phyloP scores from a whole-genome alignment of 1,140 invertebrate genomes.

The Andrena cerasifolii region DNA sequence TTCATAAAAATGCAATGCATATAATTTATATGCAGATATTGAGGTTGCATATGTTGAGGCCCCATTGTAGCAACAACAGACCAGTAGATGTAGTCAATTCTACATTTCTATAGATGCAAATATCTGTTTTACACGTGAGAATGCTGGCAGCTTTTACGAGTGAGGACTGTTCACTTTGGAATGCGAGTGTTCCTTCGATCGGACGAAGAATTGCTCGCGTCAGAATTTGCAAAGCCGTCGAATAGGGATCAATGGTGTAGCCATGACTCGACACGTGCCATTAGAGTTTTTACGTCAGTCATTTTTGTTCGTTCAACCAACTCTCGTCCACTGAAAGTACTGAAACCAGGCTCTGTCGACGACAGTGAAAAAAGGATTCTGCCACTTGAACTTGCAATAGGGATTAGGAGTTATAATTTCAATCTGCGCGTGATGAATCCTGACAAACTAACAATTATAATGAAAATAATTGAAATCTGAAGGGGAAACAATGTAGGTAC shows the following conservation, averaged over 20 bases:
- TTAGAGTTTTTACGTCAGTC: slow-evolving; percentile 57
- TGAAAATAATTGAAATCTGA: no score
- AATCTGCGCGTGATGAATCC: no score
- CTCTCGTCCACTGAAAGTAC: slow-evolving; percentile 57
- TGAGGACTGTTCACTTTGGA: slow-evolving; percentile 34
- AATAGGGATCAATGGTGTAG: slow-evolving; percentile 67
- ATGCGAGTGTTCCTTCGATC: slow-evolving; percentile 52
- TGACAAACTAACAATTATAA: no score
- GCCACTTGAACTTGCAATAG: no score
- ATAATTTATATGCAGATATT: no score
- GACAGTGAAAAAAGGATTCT: no score
- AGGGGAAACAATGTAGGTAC: no score
- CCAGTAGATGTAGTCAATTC: slow-evolving; percentile 45
- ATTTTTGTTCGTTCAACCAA: no score
- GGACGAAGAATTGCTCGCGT: slow-evolving; percentile 54
- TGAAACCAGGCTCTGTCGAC: no score
- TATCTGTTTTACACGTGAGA: slow-evolving; percentile 64
- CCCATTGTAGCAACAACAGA: slow-evolving; percentile 31
- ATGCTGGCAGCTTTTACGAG: slow-evolving; percentile 33
- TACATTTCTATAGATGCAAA: slow-evolving; percentile 35
- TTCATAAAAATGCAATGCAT: no score
- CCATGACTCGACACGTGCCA: slow-evolving; percentile 59
- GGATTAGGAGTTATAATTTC: no score
- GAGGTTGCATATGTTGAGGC: slow-evolving; percentile 17
- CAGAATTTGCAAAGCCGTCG: slow-evolving; percentile 60